Base-by-base conservation (phyloP, 2,113 vertebrate species). In the Noturus placidus region DNA sequence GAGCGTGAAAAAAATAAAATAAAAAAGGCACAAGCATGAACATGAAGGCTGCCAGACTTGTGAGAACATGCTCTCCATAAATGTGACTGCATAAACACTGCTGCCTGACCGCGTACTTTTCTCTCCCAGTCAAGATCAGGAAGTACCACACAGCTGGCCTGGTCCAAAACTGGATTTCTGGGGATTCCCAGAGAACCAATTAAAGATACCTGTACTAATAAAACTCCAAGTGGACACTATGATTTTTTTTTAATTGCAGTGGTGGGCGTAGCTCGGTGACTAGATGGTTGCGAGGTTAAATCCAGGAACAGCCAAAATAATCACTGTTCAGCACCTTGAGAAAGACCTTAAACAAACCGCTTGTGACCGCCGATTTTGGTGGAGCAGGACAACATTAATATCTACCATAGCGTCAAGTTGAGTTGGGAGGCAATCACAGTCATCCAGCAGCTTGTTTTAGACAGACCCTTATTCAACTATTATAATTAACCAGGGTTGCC, bases 1-100 rank as follows among this genome's bases (percentile, higher is more conserved):
- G 83, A 78, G 85, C 30, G 84, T 33, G 46, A 78, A 82, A 74
- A 46, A 0, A 46, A 46, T 0, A 6, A 5, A 5, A 46, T 7
- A 46, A 6, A 30, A 78, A 86, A 87, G 50, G 63, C 70, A 80
- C 85, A 82, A 80, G 87, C 69, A 82, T 80, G 65, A 81, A 69
- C 87, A 87, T 15, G 80, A 74, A 35, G 63, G 19, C 87, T 33
- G 30, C 42, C 25, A 42, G 87, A 85, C 91, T 59, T 91, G 91
- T 91, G 74, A 22, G 61, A 89, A 91, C 91, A 89, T 30, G 91
- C 63, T 19, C 33, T 38, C 27, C 11, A 27, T 17, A 56, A 56
- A 82, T 74, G 70, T 88, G 85, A 89, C 83, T 77, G 86, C 72
- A 78, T 89, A 90, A 74, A 89, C 80, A 85, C 86, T 79, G 59